These are phyloP conservation scores for Coryphaenoides rupestris DNA, from an alignment of 2,113 vertebrate genomes.

Conservation along the genomic window DNA sequence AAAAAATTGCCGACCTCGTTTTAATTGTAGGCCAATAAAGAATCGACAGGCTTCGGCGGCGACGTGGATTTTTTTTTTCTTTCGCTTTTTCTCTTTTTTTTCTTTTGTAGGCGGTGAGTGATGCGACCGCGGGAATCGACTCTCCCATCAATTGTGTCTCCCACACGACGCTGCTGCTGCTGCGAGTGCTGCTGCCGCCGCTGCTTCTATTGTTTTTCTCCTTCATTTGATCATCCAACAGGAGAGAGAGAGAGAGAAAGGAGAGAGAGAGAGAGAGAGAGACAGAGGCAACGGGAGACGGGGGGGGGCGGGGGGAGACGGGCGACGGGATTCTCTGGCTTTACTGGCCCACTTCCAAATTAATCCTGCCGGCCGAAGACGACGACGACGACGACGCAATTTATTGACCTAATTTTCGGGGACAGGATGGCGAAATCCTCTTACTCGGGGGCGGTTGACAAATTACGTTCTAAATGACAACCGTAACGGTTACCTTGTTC, in stretches of 20 bases:
- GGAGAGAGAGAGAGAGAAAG: too few relatives aligned
- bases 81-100: too few relatives aligned
- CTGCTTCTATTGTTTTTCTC: too few relatives aligned
- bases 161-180: too few relatives aligned
- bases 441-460: conserved; percentile 24
- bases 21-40: neutral
- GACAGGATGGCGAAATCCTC: conserved; percentile 48
- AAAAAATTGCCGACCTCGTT: neutral
- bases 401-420: conserved; percentile 65
- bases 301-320: conserved; percentile 8
- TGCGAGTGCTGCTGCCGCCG: too few relatives aligned
- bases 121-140: too few relatives aligned
- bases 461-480: conserved; percentile 37
- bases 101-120: too few relatives aligned
- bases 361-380: conserved; percentile 47
- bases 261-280: too few relatives aligned
- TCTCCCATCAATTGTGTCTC: too few relatives aligned
- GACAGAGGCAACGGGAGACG: too few relatives aligned
- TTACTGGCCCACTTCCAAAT: conserved; percentile 58
- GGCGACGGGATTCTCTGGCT: conserved; percentile 38
- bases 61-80: too few relatives aligned
- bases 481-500: conserved; percentile 24
- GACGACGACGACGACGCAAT: conserved; percentile 50
- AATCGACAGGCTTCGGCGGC: neutral
- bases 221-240: too few relatives aligned